Conservation (phyloP, 1,140 invertebrate species). For the Theocolax elegans region DNA sequence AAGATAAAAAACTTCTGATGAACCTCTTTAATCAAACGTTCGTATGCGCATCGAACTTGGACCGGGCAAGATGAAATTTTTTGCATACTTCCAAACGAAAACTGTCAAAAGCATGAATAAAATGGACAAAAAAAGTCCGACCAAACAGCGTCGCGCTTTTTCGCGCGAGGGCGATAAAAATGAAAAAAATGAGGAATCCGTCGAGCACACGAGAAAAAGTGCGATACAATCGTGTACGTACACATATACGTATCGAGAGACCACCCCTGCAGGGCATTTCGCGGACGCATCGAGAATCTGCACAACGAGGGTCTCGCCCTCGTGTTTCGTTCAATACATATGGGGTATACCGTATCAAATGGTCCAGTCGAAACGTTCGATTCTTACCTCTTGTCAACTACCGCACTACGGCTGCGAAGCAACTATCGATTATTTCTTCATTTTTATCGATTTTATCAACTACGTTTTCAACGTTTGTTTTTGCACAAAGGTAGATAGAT, state of each 20-base stretch:
- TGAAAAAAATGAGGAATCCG: neutral
- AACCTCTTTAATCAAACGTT: neutral
- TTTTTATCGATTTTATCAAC: too few species aligned
- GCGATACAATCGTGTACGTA: neutral
- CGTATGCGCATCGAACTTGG: neutral
- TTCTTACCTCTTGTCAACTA: too few species aligned
- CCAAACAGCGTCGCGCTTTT: neutral
- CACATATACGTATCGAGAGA: neutral
- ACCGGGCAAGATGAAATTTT: too few species aligned
- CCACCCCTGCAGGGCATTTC: constrained; percentile 1
- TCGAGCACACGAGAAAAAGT: neutral
- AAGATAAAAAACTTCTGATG: too few species aligned
- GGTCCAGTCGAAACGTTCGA: neutral
- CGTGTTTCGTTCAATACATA: neutral
- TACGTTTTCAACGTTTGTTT: too few species aligned
- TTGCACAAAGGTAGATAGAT: too few species aligned
- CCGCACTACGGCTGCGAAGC: too few species aligned
- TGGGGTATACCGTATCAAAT: neutral
- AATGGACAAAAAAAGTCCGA: too few species aligned
- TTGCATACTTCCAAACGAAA: too few species aligned
- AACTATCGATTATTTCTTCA: too few species aligned
- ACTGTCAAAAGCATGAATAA: too few species aligned
- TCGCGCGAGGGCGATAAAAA: neutral
- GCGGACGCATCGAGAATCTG: neutral
- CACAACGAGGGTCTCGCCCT: neutral